A percentile compares a stretch with the other conserved stretches of the same genome.
Evolutionary conservation across 2,797 vertebrate genomes (phyloP).

Genomic region (Linurgus olivaceus): DNA sequence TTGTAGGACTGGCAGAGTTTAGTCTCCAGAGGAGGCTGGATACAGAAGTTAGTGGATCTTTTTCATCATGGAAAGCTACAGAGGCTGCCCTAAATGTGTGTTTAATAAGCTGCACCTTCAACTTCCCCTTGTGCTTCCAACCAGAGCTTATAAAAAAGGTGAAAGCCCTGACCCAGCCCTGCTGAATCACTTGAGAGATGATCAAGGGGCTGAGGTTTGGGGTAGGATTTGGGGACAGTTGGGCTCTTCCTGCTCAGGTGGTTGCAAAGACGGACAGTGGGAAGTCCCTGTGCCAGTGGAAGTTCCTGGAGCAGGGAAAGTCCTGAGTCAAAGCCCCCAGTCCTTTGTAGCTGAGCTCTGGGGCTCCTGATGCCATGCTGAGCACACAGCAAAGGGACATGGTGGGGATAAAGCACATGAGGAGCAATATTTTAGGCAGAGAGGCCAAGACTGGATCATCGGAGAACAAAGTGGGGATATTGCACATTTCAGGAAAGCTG

Average conservation of each 20-base stretch:
- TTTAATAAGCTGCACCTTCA: neutral
- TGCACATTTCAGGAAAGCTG: neutral
- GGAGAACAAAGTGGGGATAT: neutral
- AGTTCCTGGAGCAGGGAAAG: neutral
- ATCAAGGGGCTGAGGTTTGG: neutral
- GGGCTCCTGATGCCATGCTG: neutral
- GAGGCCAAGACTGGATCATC: neutral
- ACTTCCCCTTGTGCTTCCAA: neutral
- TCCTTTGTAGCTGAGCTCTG: neutral
- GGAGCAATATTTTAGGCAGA: neutral
- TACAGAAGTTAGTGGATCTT: neutral
- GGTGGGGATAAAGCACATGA: neutral
- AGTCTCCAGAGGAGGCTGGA: neutral
- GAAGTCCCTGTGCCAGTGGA: neutral
- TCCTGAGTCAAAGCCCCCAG: fast-evolving
- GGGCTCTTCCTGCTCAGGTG: neutral
- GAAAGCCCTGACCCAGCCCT: fast-evolving
- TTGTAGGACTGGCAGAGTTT: neutral
- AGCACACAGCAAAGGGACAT: neutral
- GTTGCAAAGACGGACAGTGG: neutral
- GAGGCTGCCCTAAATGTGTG: fast-evolving
- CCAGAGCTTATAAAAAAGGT: neutral
- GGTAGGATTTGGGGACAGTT: neutral
- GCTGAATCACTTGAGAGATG: neutral
- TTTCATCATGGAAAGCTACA: neutral